Evolutionary conservation across 2,797 vertebrate genomes (phyloP).

Genomic region (Prunella strophiata): DNA sequence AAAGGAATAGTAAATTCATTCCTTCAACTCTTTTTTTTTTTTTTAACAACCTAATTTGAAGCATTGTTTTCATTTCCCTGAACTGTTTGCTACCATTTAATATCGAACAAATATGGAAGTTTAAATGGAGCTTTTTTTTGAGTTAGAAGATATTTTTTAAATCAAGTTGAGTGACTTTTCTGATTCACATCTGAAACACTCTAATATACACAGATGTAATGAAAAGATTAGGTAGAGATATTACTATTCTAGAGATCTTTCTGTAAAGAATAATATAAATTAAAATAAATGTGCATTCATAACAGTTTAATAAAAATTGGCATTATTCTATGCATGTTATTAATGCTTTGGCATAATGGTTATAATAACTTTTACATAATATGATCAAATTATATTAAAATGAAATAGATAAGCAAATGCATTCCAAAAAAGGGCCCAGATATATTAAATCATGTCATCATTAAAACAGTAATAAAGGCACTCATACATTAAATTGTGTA

Average conservation of each 20-base stretch:
- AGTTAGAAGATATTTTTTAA: background rate
- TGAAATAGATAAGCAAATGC: background rate
- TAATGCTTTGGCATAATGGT: conserved; percentile 7
- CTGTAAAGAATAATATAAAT: background rate
- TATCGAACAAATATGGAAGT: background rate
- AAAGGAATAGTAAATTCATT: background rate
- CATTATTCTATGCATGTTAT: background rate
- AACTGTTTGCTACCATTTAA: background rate
- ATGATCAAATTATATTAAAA: conserved; percentile 3
- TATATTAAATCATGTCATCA: background rate
- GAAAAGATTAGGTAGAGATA: background rate
- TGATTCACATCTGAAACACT: background rate
- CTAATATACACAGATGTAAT: background rate
- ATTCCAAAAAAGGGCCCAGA: background rate
- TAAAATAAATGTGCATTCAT: conserved; percentile 33
- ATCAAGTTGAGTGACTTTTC: background rate
- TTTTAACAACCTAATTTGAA: background rate
- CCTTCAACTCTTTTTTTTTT: background rate
- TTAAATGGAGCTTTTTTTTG: background rate
- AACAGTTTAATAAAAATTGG: conserved; percentile 21
- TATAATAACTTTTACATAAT: background rate
- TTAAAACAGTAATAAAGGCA: conserved; percentile 2
- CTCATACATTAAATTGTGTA: background rate
- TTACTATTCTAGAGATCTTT: background rate
- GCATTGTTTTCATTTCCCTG: background rate